Evolutionary conservation across 2,113 vertebrate species (phyloP).

Genomic region (Thalassoma bifasciatum): DNA sequence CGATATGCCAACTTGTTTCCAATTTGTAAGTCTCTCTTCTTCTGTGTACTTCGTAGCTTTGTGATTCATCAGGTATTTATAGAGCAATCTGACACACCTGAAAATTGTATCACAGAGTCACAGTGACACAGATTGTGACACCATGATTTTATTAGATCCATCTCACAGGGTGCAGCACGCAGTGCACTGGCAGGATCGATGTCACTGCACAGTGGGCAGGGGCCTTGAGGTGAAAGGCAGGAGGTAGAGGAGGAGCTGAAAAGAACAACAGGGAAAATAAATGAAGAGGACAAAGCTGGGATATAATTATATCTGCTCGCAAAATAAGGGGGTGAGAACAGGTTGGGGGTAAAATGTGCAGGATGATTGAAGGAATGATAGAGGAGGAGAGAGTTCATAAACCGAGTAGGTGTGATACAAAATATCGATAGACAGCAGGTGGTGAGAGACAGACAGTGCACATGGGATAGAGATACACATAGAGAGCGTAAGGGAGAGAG

Average conservation of each 20-base stretch:
- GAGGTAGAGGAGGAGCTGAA: background rate
- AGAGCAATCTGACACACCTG: slow-evolving; percentile 6
- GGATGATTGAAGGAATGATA: background rate
- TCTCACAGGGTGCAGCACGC: background rate
- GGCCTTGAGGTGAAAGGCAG: background rate
- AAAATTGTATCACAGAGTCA: slow-evolving; percentile 8
- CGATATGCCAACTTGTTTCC: background rate
- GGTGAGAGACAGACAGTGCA: slow-evolving; percentile 13
- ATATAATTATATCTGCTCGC: background rate
- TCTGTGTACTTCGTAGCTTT: background rate
- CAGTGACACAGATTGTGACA: slow-evolving; percentile 8
- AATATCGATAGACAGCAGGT: background rate
- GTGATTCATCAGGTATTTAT: slow-evolving; percentile 7
- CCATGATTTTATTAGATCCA: slow-evolving; percentile 23
- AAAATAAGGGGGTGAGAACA: background rate
- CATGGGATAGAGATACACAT: slow-evolving; percentile 2
- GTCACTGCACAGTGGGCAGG: slow-evolving; percentile 4
- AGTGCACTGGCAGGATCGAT: slow-evolving; percentile 16
- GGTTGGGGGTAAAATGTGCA: slow-evolving; percentile 2
- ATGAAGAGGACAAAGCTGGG: background rate
- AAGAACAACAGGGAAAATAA: background rate
- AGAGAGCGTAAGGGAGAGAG: background rate
- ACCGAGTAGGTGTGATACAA: background rate
- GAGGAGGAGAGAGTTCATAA: background rate
- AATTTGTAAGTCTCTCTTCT: background rate